These are phyloP conservation scores for Scolopax bukidnonensis DNA, from an alignment of 2,797 vertebrate genomes.

Conservation along the genomic window DNA sequence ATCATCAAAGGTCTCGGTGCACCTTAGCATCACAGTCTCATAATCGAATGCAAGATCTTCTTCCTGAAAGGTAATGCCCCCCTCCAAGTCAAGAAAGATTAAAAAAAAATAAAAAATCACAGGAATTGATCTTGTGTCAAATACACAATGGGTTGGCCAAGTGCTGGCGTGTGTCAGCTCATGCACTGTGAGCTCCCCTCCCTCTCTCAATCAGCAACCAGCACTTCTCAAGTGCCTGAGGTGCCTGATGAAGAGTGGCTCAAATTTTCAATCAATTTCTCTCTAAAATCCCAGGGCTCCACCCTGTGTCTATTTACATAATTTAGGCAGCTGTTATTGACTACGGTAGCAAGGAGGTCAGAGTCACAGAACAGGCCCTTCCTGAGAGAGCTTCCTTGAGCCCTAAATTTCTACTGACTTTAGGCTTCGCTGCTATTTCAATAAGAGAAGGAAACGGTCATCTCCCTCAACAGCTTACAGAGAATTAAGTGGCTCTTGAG, in stretches of 20 bases:
- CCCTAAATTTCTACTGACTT: background rate
- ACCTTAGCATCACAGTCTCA: slow-evolving; percentile 73
- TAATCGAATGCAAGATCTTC: slow-evolving; percentile 61
- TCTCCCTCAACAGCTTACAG: background rate
- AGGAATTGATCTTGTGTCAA: background rate
- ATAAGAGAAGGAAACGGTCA: background rate
- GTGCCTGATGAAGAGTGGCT: background rate
- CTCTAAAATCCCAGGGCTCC: background rate
- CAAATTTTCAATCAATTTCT: background rate
- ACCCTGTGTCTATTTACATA: background rate
- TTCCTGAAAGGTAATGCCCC: slow-evolving; percentile 63
- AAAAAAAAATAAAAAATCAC: background rate
- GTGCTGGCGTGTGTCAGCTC: background rate
- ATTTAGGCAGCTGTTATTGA: background rate
- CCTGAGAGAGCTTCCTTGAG: background rate
- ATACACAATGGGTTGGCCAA: background rate
- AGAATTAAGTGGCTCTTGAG: background rate
- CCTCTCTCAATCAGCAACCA: background rate
- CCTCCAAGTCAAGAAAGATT: background rate
- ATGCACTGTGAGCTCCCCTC: background rate
- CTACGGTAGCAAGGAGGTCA: background rate
- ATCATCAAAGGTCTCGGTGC: slow-evolving; percentile 81
- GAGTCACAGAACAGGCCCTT: background rate
- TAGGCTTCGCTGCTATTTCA: background rate
- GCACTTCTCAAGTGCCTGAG: background rate